Evolutionary conservation across 2,113 vertebrate genomes (phyloP), one percentile per base, ranked within the genome.

Genomic region (Strix aluco): DNA sequence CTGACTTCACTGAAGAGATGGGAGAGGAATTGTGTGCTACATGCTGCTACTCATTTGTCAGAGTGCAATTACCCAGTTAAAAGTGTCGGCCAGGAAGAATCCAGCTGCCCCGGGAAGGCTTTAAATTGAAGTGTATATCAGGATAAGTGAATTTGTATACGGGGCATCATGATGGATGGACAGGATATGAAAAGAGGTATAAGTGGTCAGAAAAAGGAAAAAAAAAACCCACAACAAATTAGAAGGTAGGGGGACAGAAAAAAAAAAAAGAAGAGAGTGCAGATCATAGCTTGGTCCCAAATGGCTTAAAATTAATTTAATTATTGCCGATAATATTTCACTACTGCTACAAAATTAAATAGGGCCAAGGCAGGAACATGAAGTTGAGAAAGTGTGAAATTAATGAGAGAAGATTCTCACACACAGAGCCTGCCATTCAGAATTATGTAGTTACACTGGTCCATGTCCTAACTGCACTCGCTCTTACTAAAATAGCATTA

Each of bases 391-490:
- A 80, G 49, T 34, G 25, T 70, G 83, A 83, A 77, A 82, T 78
- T 55, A 90, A 11, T 86, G 38, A 90, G 11, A 91, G 46, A 54
- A 83, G 86, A 70, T 51, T 59, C 42, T 78, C 7, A 2, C 15
- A 49, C 32, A 17, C 32, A 55, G 46, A 66, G 10, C 16, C 52
- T 89, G 65, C 11, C 36, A 27, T 61, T 71, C 70, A 59, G 57
- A 75, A 38, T 82, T 81, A 79, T 10, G 4, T 20, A 71, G 38
- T 74, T 78, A 91, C 22, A 47, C 34, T 44, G 18, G 16, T 86
- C 69, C 27, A 26, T 52, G 66, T 44, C 36, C 42, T 74, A 67
- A 49, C n/a, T 3, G 1, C 57, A 44, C 26, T 89, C 0, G 0
- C 21, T 67, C 6, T 29, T 85, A 49, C 38, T 81, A 90, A 92